Conservation (phyloP, 2,888 invertebrate species). For the Diabrotica balteata region DNA sequence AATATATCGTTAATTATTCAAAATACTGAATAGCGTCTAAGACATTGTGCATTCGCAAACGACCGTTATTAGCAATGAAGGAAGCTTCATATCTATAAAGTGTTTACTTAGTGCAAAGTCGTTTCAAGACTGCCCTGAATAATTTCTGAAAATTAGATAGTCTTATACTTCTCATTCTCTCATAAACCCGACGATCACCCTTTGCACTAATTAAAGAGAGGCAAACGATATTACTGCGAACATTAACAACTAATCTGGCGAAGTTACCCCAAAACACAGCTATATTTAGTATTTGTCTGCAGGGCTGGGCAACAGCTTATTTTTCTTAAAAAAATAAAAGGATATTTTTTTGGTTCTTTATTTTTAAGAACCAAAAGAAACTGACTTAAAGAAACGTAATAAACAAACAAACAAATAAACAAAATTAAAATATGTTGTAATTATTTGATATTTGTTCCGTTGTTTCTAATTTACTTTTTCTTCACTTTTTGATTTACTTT, state of each 20-base stretch:
- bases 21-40: too few relatives aligned
- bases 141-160: conserved; percentile 20
- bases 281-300: conserved; percentile 9
- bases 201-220: conserved; percentile 23
- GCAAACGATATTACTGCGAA: conserved; percentile 21
- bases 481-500: too few relatives aligned
- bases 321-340: not conserved
- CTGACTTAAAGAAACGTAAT: too few relatives aligned
- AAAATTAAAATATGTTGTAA: too few relatives aligned
- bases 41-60: too few relatives aligned
- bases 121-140: conserved; percentile 5
- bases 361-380: too few relatives aligned
- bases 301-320: conserved; percentile 1
- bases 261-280: conserved; percentile 12
- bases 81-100: conserved; percentile 8
- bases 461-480: too few relatives aligned
- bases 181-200: conserved; percentile 19
- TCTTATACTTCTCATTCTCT: conserved; percentile 13
- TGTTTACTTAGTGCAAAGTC: conserved; percentile 12
- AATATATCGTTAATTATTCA: too few relatives aligned
- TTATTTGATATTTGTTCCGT: too few relatives aligned
- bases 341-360: too few relatives aligned
- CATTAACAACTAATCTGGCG: conserved; percentile 22
- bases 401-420: too few relatives aligned
- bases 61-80: not conserved